phyloP scores from a whole-genome alignment of 2,113 vertebrate genomes.

The Dipodomys spectabilis region DNA sequence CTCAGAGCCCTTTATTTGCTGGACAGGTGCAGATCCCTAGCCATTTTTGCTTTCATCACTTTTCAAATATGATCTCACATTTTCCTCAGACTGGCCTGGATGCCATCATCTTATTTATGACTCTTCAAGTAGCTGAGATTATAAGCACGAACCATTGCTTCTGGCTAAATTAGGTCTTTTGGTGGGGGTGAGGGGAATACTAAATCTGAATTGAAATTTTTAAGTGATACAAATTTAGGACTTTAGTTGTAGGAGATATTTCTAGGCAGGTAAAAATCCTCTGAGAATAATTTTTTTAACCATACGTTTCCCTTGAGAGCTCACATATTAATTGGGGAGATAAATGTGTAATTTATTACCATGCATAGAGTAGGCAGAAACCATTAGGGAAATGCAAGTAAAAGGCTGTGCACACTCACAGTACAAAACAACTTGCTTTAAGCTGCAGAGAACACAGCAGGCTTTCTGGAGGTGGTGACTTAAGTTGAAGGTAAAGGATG shows the following conservation, averaged over 20 bases:
- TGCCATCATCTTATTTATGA: too few species aligned
- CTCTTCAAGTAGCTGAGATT: too few species aligned
- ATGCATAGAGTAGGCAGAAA: neutral
- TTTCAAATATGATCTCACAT: too few species aligned
- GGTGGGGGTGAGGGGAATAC: neutral
- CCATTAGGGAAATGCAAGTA: neutral
- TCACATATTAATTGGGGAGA: neutral
- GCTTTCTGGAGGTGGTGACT: slow-evolving; percentile 27
- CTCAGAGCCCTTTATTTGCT: too few species aligned
- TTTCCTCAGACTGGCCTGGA: too few species aligned
- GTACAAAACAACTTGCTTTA: neutral
- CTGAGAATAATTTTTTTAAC: slow-evolving; percentile 20
- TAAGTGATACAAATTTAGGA: slow-evolving; percentile 39
- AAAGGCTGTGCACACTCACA: neutral
- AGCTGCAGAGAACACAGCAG: neutral
- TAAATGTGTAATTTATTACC: neutral
- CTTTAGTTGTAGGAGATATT: slow-evolving; percentile 31
- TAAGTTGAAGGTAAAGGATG: neutral
- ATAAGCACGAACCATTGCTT: too few species aligned
- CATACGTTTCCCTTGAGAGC: neutral
- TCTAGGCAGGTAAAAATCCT: slow-evolving; percentile 57
- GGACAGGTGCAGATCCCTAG: too few species aligned
- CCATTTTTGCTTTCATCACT: too few species aligned
- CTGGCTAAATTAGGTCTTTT: too few species aligned
- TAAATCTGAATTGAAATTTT: slow-evolving; percentile 32